phyloP scores from a whole-genome alignment of 2,113 vertebrate genomes.

The Oxygymnocypris stewartii region DNA sequence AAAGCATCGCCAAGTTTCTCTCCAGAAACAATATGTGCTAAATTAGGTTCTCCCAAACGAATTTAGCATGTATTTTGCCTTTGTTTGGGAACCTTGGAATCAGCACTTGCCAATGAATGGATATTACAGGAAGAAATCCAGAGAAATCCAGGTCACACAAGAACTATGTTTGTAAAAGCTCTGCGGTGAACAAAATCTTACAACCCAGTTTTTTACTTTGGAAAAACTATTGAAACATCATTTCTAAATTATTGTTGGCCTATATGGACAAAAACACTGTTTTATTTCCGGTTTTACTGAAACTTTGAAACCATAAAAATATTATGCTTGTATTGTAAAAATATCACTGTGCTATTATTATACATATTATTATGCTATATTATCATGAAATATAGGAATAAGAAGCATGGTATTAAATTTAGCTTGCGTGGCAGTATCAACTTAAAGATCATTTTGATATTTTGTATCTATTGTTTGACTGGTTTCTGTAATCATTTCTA shows the following conservation, averaged over 20 bases:
- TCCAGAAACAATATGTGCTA: slow-evolving; percentile 57
- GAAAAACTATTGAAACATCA: background rate
- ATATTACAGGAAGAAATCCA: background rate
- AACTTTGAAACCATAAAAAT: background rate
- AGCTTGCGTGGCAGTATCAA: no score
- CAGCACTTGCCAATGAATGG: background rate
- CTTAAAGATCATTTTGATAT: no score
- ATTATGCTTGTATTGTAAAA: background rate
- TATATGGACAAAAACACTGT: background rate
- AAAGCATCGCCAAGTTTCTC: background rate
- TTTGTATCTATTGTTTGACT: no score
- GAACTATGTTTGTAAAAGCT: slow-evolving; percentile 8
- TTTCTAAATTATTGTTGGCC: background rate
- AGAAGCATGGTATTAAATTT: no score
- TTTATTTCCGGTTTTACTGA: background rate
- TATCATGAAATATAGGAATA: no score
- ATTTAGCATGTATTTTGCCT: slow-evolving; percentile 9
- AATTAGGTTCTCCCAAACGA: slow-evolving; percentile 41
- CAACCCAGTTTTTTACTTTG: background rate
- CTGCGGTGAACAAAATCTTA: no score
- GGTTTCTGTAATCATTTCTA: no score
- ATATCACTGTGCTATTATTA: background rate
- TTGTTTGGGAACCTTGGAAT: background rate
- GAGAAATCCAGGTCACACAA: slow-evolving; percentile 14
- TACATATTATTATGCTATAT: background rate